A percentile compares a stretch with the other conserved stretches of the same genome.
Conservation (phyloP, 2,888 invertebrate genomes). For the Cerastis leucographa region DNA sequence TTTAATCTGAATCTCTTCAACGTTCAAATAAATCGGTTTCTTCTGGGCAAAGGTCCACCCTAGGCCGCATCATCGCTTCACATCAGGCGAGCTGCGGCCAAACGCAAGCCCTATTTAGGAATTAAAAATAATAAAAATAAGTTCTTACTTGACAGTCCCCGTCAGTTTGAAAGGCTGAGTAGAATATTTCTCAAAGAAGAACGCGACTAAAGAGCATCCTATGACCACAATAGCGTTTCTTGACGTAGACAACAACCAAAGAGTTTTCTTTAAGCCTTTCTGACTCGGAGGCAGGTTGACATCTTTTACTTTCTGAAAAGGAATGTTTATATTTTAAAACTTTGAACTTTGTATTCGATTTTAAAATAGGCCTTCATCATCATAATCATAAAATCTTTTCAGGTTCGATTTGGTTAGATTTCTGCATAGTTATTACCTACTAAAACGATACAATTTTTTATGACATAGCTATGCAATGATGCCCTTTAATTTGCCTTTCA, state of each 20-base stretch:
- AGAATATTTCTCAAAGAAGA: conserved; percentile 87
- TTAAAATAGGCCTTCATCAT: too few species aligned
- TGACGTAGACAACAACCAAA: conserved; percentile 95
- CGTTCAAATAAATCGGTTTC: too few species aligned
- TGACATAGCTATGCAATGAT: background rate
- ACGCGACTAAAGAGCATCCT: conserved; percentile 93
- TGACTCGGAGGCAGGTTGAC: conserved; percentile 86
- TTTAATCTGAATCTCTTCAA: too few species aligned
- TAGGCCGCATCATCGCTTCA: too few species aligned
- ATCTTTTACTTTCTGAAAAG: conserved; percentile 93
- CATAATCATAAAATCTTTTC: too few species aligned
- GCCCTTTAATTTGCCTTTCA: background rate
- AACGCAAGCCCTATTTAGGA: too few species aligned
- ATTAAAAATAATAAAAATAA: conserved; percentile 13
- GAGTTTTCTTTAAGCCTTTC: conserved; percentile 88
- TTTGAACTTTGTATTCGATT: background rate
- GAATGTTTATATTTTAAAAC: conserved; percentile 13
- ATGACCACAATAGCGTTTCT: conserved; percentile 96
- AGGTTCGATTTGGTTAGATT: background rate
- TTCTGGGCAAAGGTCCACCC: too few species aligned
- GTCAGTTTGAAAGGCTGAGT: conserved; percentile 93
- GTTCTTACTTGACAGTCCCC: conserved; percentile 91
- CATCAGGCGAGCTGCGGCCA: too few species aligned
- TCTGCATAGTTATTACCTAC: background rate
- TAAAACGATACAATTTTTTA: background rate